Conservation (phyloP, 2,797 vertebrate genomes). For the Rallus crepitans region DNA sequence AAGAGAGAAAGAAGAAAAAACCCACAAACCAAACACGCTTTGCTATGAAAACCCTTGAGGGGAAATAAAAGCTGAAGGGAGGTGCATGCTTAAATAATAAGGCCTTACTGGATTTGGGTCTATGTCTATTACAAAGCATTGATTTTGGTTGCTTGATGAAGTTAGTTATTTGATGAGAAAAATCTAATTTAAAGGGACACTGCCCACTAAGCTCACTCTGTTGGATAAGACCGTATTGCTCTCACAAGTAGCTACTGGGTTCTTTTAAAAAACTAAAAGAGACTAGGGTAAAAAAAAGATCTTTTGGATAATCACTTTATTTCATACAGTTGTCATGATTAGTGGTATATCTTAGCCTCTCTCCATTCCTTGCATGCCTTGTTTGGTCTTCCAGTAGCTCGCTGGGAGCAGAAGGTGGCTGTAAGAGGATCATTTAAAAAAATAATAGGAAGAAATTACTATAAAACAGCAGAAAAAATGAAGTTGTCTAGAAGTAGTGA, state of each 20-base stretch:
- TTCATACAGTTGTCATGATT: not conserved
- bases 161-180: conserved; percentile 20
- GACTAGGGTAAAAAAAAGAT: not conserved
- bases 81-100: conserved; percentile 49
- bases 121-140: conserved; percentile 36
- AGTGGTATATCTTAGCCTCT: not conserved
- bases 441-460: not conserved
- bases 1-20: not conserved
- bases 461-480: not conserved
- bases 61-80: conserved; percentile 56
- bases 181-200: conserved; percentile 19
- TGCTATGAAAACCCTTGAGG: conserved; percentile 49
- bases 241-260: not conserved
- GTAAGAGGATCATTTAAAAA: not conserved
- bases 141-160: conserved; percentile 51
- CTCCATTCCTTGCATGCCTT: not conserved
- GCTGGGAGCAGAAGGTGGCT: not conserved
- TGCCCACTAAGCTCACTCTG: not conserved
- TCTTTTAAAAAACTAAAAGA: not conserved
- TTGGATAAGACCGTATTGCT: not conserved
- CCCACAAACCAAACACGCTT: not conserved
- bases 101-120: conserved; percentile 38
- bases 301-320: not conserved
- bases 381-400: not conserved
- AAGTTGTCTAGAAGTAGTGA: not conserved